Evolutionary conservation across 53 echinoderm and acorn worm species (phyloP), one percentile per base, ranked within the genome.

Genomic region (Stichopus horrens): DNA sequence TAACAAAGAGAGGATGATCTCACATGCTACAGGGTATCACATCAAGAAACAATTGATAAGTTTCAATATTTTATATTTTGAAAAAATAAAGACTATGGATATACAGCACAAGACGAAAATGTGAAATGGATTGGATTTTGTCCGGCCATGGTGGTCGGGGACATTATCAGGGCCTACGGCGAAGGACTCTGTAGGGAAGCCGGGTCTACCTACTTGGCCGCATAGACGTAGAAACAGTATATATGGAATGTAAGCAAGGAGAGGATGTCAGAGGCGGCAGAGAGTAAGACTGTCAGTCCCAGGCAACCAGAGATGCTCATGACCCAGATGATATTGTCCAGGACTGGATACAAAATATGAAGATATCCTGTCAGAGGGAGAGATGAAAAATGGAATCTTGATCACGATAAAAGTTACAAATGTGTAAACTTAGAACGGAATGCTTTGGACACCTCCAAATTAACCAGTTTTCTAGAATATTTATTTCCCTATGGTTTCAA

Each of bases 191-290:
- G n/a, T 16, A 68, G 18, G 56, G 18, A 53, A 11, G 37, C 22
- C 6, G 19, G 9, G 10, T 76, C 22, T 52, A 76, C 90, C 74
- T 83, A 98, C 99, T 94, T 98, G 54, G 99, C 96, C 74, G 99
- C 99, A 91, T 98, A 98, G 57, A 98, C 96, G 83, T 96, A 98
- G 90, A 98, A 98, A 83, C 99, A 98, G 90, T 98, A 98, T 57
- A 96, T 93, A 54, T 98, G 99, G 73, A 98, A 94, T 22, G 99
- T 94, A 16, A 98, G 93, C 74, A 96, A 76, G 9, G 99, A 93
- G 52, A 96, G 67, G 76, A 96, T 90, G 58, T 98, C 99, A 8
- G 92, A 90, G 20, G 93, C 83, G 13, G 91, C 77, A 9, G 99
- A 91, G 19, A 98, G 86, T 59, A 93, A 86, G 58, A 98, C 94